phyloP scores from a whole-genome alignment of 2,888 invertebrate species.

The Bombylius discolor region DNA sequence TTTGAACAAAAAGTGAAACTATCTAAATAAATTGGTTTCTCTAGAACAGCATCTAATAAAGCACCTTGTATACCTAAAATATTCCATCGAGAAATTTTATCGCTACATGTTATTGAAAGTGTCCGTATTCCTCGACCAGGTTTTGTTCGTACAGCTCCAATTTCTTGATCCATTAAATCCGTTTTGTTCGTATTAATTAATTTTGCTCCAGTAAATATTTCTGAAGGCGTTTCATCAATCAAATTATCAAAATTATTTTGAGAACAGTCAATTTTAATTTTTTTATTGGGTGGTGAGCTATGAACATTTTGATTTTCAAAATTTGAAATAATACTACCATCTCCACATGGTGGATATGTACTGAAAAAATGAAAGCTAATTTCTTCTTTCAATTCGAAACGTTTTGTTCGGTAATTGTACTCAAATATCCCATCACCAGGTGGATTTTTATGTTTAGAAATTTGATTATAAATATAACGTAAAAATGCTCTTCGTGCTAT shows the following conservation, averaged over 20 bases:
- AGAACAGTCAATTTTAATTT: slow-evolving; percentile 16
- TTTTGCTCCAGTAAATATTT: slow-evolving; percentile 71
- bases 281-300: slow-evolving; percentile 1
- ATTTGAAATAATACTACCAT: slow-evolving; percentile 58
- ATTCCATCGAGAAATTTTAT: slow-evolving; percentile 85
- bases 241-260: neutral
- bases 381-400: slow-evolving; percentile 41
- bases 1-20: slow-evolving; percentile 59
- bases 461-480: slow-evolving; percentile 57
- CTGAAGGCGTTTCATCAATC: neutral
- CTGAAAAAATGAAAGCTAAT: slow-evolving; percentile 71
- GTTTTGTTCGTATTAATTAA: slow-evolving; percentile 42
- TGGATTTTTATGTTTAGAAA: slow-evolving; percentile 30
- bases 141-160: slow-evolving; percentile 68
- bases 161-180: slow-evolving; percentile 47
- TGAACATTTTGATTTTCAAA: slow-evolving; percentile 13
- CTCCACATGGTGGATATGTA: slow-evolving; percentile 85
- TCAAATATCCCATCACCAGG: slow-evolving; percentile 26
- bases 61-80: slow-evolving; percentile 75
- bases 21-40: slow-evolving; percentile 52
- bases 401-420: slow-evolving; percentile 22
- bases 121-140: slow-evolving; percentile 85
- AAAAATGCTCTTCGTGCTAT: slow-evolving; percentile 71
- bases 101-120: slow-evolving; percentile 83
- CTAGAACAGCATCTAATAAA: slow-evolving; percentile 53